Base-by-base conservation (phyloP, 2,888 invertebrate species). In the Ectobius pallidus region DNA sequence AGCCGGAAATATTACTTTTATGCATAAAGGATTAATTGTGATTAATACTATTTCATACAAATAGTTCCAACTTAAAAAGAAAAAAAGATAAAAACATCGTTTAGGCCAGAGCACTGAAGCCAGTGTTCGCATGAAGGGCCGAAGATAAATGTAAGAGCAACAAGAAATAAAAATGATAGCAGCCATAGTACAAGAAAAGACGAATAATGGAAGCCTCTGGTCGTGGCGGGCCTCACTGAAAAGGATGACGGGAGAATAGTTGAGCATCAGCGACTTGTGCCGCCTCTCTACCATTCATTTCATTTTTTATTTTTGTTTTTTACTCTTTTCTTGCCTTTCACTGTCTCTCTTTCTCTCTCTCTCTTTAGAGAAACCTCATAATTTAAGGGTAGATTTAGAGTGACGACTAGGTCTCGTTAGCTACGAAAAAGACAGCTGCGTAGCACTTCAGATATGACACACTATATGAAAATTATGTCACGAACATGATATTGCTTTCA, bases 181-280 rank as follows among this genome's bases (percentile, higher is more conserved):
- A 20, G 39, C 20, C n/a, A 44, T 65, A 44, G 25, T 44, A 44
- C 44, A 44, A 65, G 65, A 65, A 65, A 44, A 65, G 65, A 65
- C 42, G 65, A 65, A 65, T 65, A 65, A 44, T 65, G 44, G 65
- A 22, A 9, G 65, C 25, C 20, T 65, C 65, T 65, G 65, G 25
- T 44, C 16, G 65, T 65, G 44, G 55, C 4, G 55, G 55, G 30
- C 6, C 22, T 63, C 18, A 25, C 25, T 34, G 34, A 34, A 63
- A 63, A 63, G 39, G 39, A 63, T 20, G 63, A 63, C 34, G 63
- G 25, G 34, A 34, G 39, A 63, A 61, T 22, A 63, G 39, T 39
- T 63, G 65, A 65, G 44, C 44, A 65, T 44, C 65, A 65, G 27
- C 27, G 14, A 27, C 25, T 11, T 3, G 3, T 55, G 27, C 55